phyloP scores from a whole-genome alignment of 1,140 invertebrate genomes.

The Drosophila pectinifera region DNA sequence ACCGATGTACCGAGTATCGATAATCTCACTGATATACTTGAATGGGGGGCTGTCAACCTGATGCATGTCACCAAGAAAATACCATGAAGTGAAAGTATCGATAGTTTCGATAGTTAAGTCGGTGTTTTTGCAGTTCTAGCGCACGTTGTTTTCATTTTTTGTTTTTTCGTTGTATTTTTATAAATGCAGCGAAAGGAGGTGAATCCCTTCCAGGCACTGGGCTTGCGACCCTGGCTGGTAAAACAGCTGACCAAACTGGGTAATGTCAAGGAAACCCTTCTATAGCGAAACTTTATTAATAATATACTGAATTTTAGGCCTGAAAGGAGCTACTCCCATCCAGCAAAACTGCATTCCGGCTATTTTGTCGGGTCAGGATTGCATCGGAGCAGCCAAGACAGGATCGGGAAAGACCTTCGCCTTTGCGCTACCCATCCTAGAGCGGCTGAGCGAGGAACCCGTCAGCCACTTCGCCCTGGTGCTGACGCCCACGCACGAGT shows the following conservation, averaged over 20 bases:
- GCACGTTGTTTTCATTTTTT: conserved; percentile 64
- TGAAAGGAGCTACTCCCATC: conserved; percentile 93
- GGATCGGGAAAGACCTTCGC: conserved; percentile 99
- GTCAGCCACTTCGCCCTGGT: conserved; percentile 98
- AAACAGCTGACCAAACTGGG: conserved; percentile 79
- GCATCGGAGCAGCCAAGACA: conserved; percentile 98
- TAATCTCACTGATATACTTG: neutral
- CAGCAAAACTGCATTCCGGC: conserved; percentile 92
- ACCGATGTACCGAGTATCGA: too few relatives aligned
- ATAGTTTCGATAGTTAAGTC: too few relatives aligned
- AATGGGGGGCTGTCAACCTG: neutral
- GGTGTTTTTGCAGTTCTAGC: too few relatives aligned
- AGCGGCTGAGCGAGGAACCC: conserved; percentile 95
- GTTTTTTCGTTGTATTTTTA: conserved; percentile 19
- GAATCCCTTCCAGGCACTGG: conserved; percentile 73
- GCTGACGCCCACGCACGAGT: conserved; percentile 97
- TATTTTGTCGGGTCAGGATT: conserved; percentile 93
- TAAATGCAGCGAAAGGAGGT: conserved; percentile 65
- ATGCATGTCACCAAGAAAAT: too few relatives aligned
- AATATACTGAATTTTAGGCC: conserved; percentile 86
- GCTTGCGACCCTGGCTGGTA: conserved; percentile 74
- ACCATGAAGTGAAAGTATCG: too few relatives aligned
- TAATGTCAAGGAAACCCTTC: conserved; percentile 11
- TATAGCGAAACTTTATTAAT: neutral
- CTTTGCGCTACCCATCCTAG: conserved; percentile 97